Evolutionary conservation across 2,888 invertebrate species (phyloP), one percentile per base, ranked within the genome.

Genomic region (Opisthograptis luteolata): DNA sequence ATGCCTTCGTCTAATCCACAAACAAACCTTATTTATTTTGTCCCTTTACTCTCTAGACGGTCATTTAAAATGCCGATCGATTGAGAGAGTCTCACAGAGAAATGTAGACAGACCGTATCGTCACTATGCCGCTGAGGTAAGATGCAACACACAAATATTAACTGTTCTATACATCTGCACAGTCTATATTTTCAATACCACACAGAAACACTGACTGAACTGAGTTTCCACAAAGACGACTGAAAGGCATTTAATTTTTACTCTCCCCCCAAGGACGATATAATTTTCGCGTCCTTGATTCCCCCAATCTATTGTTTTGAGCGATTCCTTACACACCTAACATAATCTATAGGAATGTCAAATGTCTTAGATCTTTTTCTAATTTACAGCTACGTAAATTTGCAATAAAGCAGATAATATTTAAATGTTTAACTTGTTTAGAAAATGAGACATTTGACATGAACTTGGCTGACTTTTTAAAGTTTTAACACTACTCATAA

Each of bases 31-130:
- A 89, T 91, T 91, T 91, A 89, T 91, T 90, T 91, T 91, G 82
- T 91, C 91, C 91, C 91, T 91, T 91, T 91, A 91, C 91, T 92
- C 93, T 93, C 92, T 93, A 93, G 93, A 93, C 92, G 92, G 93
- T 92, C 92, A 92, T 92, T 92, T 92, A 92, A 91, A 79, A 91
- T 91, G 91, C 91, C 91, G 90, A 89, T 91, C 89, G 88, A 90
- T 78, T 83, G 90, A 90, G 90, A 88, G 89, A 84, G 82, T 90
- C 87, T 87, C 90, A 91, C 86, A 90, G 88, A 88, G 87, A 87
- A 85, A 88, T 91, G 88, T 91, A 90, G 90, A 90, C 87, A 84
- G 86, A 89, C 85, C 82, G 86, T 87, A 85, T 81, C 89, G 85
- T 84, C 89, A 84, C 84, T 81, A 79, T 87, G 83, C 73, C 78